Conservation (phyloP, 2,113 vertebrate genomes). For the Gavialis gangeticus region DNA sequence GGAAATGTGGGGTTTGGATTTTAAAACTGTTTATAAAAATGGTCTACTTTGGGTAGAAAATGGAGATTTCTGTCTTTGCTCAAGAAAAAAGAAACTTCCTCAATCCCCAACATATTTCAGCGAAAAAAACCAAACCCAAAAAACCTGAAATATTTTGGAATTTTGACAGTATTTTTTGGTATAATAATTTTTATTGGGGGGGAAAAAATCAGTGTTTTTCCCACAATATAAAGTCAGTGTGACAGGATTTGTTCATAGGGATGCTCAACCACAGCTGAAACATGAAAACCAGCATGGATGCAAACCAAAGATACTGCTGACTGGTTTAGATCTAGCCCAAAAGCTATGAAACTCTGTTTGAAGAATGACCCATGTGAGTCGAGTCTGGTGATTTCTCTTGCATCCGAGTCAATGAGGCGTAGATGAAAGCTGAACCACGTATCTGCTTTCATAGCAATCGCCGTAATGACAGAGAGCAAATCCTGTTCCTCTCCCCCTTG, state of each 20-base stretch:
- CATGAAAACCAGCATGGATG: conserved; percentile 3
- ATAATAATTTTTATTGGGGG: neutral
- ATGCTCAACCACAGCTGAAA: neutral
- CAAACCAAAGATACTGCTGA: neutral
- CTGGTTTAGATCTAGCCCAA: neutral
- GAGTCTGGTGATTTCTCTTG: neutral
- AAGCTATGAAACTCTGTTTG: neutral
- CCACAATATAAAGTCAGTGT: neutral
- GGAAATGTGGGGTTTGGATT: neutral
- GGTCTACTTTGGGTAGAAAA: neutral
- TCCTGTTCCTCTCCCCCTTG: neutral
- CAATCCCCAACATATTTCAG: neutral
- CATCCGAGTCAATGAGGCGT: neutral
- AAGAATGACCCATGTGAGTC: neutral
- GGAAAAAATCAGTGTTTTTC: neutral
- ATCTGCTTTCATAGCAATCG: neutral
- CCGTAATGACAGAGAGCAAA: neutral
- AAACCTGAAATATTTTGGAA: neutral
- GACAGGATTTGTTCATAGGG: neutral
- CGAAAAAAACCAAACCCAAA: neutral
- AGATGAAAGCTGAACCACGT: neutral
- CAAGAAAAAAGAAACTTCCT: rapidly evolving
- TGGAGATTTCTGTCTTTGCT: neutral
- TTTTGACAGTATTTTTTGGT: neutral
- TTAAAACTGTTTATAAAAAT: neutral